Evolutionary conservation across 2,888 invertebrate species (phyloP).

Genomic region (Epinotia brunnichana): DNA sequence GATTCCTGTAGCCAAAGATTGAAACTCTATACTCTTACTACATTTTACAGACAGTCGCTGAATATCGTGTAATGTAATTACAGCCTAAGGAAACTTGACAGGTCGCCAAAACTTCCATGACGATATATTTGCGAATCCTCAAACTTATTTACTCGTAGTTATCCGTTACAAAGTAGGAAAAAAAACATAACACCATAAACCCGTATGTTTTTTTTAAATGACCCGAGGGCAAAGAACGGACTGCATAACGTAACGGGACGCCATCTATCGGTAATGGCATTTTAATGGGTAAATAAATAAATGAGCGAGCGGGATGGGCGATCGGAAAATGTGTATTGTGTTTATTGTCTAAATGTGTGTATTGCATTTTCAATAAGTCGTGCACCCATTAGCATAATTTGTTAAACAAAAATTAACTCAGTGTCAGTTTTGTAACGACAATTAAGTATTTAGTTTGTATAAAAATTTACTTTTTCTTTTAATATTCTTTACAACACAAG

Average conservation of each 20-base stretch:
- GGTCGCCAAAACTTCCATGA: not conserved
- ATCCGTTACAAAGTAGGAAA: not conserved
- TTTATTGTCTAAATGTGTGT: no score
- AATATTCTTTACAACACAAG: no score
- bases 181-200: constrained; percentile 40
- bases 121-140: not conserved
- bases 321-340: constrained; percentile 18
- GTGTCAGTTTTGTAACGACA: no score
- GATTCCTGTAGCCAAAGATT: no score
- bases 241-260: constrained; percentile 50
- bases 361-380: no score
- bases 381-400: no score
- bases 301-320: constrained; percentile 25
- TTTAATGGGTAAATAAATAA: constrained; percentile 54
- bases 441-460: no score
- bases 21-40: no score
- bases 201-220: constrained; percentile 46
- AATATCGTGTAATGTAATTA: no score
- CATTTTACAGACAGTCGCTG: no score
- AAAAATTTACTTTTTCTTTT: no score
- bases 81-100: not conserved
- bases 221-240: constrained; percentile 48
- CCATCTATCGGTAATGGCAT: constrained; percentile 51
- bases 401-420: no score
- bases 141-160: not conserved